Base-by-base conservation (phyloP, 2,113 vertebrate genomes). In the Epinephelus cyanopodus region DNA sequence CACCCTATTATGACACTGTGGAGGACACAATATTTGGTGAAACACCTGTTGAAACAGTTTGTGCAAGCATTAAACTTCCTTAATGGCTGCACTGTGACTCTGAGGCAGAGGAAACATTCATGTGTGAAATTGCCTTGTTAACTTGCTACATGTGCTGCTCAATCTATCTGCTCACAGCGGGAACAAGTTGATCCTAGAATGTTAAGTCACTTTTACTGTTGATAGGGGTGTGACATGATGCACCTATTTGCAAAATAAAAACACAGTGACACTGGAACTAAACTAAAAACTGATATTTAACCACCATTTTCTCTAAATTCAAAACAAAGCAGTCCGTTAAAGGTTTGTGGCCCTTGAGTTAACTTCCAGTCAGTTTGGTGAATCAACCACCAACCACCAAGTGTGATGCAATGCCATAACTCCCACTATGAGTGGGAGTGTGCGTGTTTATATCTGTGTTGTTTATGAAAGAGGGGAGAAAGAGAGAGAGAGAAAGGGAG, bases 41-140 rank as follows among this genome's bases (percentile, higher is more conserved):
- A 83, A 83, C 77, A 65, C 66, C 25, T 73, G 82, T 57, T 77
- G 78, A 81, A 90, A 88, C 60, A 39, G 54, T 70, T 54, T 60
- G 25, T 27, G 64, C 56, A 87, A 85, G 33, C 4, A 1, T 13
- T 39, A 14, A 64, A 63, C 71, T 72, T 83, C 72, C 61, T 72
- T 75, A 65, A 53, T 9, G 3, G 42, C 54, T 23, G 50, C 19
- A 53, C 17, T 65, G 54, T 29, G 62, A 65, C 23, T 7, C 17
- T 53, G 7, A 23, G 23, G 39, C 13, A 53, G 70, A 68, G 54
- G 53, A 29, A 65, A 64, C 77, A 53, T 6, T 29, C 21, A 13
- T 8, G 63, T 54, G 77, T 79, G 42, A 90, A 74, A 77, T 17
- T 47, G 15, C 37, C 21, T 23, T 5, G n/a, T 60, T 10, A 60